Conservation (phyloP, 2,113 vertebrate species). For the Nibea coibor region DNA sequence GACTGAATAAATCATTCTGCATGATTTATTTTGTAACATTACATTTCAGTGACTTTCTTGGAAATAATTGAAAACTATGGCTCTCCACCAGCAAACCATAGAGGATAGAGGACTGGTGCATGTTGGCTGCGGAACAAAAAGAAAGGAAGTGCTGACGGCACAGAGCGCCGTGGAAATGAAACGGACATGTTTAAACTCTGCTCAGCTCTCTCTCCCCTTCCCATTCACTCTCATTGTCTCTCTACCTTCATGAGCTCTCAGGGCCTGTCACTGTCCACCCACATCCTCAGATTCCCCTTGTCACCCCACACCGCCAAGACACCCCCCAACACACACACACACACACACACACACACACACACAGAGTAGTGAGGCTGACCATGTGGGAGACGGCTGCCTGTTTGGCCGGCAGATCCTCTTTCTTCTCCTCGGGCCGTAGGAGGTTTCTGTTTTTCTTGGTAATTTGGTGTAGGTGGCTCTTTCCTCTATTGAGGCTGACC, state of each 20-base stretch:
- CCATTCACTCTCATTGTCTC: slow-evolving; percentile 54
- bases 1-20: background rate
- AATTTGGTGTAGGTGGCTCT: slow-evolving; percentile 81
- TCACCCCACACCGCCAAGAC: slow-evolving; percentile 51
- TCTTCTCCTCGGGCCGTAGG: slow-evolving; percentile 72
- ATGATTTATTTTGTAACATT: background rate
- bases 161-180: background rate
- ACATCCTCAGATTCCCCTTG: slow-evolving; percentile 59
- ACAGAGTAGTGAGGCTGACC: slow-evolving; percentile 47
- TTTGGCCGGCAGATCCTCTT: slow-evolving; percentile 64
- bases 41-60: background rate
- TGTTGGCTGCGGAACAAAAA: background rate
- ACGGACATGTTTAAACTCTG: background rate
- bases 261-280: slow-evolving; percentile 71
- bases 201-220: background rate
- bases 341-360: slow-evolving; percentile 31
- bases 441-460: slow-evolving; percentile 81
- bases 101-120: background rate
- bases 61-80: background rate
- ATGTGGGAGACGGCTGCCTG: slow-evolving; percentile 73
- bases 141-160: slow-evolving; percentile 41
- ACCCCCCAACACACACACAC: slow-evolving; percentile 30
- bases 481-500: slow-evolving; percentile 78
- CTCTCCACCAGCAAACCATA: too few species aligned
- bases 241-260: slow-evolving; percentile 46